Conservation (phyloP, 2,797 vertebrate genomes). For the Cyclopterus lumpus region DNA sequence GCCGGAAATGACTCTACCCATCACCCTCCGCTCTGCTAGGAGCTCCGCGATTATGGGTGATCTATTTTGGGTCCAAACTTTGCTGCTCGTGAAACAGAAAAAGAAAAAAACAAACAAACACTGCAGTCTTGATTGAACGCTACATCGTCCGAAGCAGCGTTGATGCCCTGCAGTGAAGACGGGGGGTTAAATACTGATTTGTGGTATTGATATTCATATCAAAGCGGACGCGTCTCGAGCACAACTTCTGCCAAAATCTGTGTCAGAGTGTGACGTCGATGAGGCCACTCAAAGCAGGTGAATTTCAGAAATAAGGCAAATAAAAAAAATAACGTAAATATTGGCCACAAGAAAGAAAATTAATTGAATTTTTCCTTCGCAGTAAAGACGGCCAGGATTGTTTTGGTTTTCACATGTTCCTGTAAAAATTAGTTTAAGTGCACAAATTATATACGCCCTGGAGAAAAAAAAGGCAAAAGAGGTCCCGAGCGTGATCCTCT, state of each 20-base stretch:
- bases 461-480: constrained; percentile 59
- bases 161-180: constrained; percentile 10
- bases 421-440: constrained; percentile 45
- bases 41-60: constrained; percentile 33
- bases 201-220: constrained; percentile 34
- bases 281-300: constrained; percentile 36
- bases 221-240: constrained; percentile 21
- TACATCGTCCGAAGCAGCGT: constrained; percentile 33
- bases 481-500: constrained; percentile 57
- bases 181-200: constrained; percentile 42
- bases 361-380: background rate
- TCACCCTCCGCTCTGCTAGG: constrained; percentile 43
- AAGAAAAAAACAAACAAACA: constrained; percentile 3
- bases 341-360: constrained; percentile 29
- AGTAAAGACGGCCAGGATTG: constrained; percentile 18
- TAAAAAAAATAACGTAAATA: too few species aligned
- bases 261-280: constrained; percentile 26
- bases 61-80: constrained; percentile 57
- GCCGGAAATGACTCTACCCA: constrained; percentile 43
- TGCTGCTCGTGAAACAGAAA: constrained; percentile 27
- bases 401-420: constrained; percentile 32
- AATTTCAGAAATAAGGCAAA: constrained; percentile 62
- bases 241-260: constrained; percentile 33
- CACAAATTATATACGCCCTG: constrained; percentile 67
- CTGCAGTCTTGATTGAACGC: constrained; percentile 41